Evolutionary conservation across 2,113 vertebrate species (phyloP).

Genomic region (Ginglymostoma cirratum): DNA sequence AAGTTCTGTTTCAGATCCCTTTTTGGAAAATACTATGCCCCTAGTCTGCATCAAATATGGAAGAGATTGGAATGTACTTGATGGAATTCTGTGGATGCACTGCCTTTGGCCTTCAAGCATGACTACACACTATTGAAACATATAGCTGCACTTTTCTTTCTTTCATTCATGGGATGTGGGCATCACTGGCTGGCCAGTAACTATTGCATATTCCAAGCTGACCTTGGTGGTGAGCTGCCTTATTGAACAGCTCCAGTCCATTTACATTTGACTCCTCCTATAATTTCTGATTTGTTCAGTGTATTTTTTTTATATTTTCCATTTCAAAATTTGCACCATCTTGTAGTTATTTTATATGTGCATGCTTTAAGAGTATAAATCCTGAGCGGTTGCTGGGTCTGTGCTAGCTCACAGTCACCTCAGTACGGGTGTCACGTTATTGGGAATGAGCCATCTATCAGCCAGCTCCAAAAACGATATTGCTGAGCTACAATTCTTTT

Average conservation of each 20-base stretch:
- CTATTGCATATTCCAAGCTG: too few relatives aligned
- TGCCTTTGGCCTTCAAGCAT: neutral
- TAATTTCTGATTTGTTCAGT: neutral
- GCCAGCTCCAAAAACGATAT: neutral
- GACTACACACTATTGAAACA: neutral
- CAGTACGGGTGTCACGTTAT: neutral
- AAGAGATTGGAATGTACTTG: neutral
- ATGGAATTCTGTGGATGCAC: too few relatives aligned
- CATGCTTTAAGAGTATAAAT: neutral
- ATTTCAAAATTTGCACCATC: too few relatives aligned
- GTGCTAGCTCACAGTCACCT: neutral
- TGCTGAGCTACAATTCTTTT: neutral
- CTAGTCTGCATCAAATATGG: neutral
- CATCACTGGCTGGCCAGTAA: too few relatives aligned
- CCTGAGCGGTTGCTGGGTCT: neutral
- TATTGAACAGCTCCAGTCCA: too few relatives aligned
- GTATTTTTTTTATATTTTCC: neutral
- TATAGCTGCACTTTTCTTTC: too few relatives aligned
- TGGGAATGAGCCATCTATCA: neutral
- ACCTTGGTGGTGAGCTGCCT: too few relatives aligned
- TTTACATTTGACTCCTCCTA: neutral
- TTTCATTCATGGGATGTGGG: too few relatives aligned
- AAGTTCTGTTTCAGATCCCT: neutral
- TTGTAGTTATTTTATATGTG: neutral
- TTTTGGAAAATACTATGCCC: neutral